A percentile compares a stretch with the other conserved stretches of the same genome.
phyloP scores from a whole-genome alignment of 2,797 vertebrate species.

The Nasua narica region DNA sequence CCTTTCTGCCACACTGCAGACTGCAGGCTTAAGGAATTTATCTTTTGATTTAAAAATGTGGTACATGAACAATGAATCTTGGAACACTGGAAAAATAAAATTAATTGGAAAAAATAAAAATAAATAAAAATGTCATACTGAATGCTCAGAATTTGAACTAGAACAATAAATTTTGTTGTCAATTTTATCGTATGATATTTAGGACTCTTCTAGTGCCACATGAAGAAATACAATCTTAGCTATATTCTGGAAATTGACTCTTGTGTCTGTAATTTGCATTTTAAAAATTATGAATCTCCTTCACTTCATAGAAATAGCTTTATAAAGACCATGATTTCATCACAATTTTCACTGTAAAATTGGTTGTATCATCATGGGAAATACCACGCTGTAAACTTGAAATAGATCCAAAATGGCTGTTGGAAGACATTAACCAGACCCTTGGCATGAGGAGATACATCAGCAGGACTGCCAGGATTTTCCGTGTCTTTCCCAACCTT shows the following conservation, averaged over 20 bases:
- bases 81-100: too few species aligned
- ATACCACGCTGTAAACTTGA: background rate
- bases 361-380: background rate
- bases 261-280: background rate
- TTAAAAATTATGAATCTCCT: background rate
- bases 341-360: slow-evolving; percentile 25
- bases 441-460: background rate
- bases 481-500: background rate
- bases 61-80: too few species aligned
- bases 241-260: background rate
- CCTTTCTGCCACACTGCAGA: background rate
- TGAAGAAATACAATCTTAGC: background rate
- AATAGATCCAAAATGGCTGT: background rate
- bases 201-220: background rate
- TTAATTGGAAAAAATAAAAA: too few species aligned
- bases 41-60: slow-evolving; percentile 3
- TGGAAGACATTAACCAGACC: background rate
- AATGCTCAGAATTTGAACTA: background rate
- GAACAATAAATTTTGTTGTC: background rate
- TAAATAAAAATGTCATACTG: background rate
- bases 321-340: slow-evolving; percentile 6
- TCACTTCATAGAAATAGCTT: background rate
- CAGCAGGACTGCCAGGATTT: background rate
- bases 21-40: background rate
- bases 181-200: background rate